A percentile compares a stretch with the other conserved stretches of the same genome.
These are phyloP conservation scores for Spongilla lacustris DNA, from an alignment of 37 sponge, comb jelly and placozoan genomes.

Conservation along the genomic window DNA sequence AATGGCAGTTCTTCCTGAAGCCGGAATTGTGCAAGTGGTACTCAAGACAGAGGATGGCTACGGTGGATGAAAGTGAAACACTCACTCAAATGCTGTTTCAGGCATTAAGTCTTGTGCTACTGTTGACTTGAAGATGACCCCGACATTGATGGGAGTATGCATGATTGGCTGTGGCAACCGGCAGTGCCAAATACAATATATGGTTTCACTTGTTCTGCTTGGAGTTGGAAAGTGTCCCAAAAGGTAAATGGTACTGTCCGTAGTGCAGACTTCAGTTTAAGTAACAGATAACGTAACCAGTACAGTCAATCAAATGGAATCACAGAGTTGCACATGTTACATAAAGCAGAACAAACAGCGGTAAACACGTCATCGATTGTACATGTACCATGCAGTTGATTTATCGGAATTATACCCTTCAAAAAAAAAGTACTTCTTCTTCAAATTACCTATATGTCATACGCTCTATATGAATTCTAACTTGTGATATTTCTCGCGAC, in stretches of 20 bases:
- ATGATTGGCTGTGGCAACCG: slow-evolving; percentile 45
- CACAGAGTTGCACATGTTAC: slow-evolving; percentile 31
- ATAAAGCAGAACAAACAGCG: slow-evolving; percentile 39
- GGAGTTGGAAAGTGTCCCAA: slow-evolving; percentile 37
- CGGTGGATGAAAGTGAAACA: slow-evolving; percentile 2
- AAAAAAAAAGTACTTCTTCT: slow-evolving; percentile 49
- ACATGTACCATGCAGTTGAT: background rate
- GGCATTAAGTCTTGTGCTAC: slow-evolving; percentile 3
- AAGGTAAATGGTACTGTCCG: slow-evolving; percentile 65
- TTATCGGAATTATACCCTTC: slow-evolving; percentile 17
- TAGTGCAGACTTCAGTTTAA: slow-evolving; percentile 29
- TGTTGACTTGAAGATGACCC: slow-evolving; percentile 13
- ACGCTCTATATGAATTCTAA: slow-evolving; percentile 51
- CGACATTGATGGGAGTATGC: background rate
- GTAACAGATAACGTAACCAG: background rate
- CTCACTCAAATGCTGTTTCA: background rate
- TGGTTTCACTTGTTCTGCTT: slow-evolving; percentile 61
- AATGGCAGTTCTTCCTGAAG: slow-evolving; percentile 39
- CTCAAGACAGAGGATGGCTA: background rate
- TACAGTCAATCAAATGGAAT: slow-evolving; percentile 22
- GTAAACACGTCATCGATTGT: slow-evolving; percentile 26
- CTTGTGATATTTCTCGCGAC: slow-evolving; percentile 12
- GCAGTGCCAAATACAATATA: slow-evolving; percentile 38
- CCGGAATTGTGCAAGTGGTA: slow-evolving; percentile 64
- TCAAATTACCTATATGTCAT: slow-evolving; percentile 35